Evolutionary conservation across 2,888 invertebrate species (phyloP), one percentile per base, ranked within the genome.

Genomic region (Aphodius sticticus): DNA sequence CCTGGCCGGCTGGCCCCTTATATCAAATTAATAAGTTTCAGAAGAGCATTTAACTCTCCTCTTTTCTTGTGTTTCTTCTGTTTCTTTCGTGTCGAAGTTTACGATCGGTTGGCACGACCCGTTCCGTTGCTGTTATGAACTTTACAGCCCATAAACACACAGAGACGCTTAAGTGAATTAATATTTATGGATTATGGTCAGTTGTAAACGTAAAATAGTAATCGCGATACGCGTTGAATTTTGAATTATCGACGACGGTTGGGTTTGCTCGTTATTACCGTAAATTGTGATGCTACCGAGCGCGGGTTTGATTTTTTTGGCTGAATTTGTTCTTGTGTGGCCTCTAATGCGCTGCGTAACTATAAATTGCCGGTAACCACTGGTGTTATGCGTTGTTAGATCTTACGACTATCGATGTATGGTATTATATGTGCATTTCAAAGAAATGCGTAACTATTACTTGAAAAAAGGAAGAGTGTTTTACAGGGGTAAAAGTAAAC

Each of bases 21-120:
- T 81, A 82, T 81, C 77, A 82, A 81, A 82, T 82, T 82, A 82
- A 82, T 82, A 82, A 82, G 82, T 81, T 81, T 82, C 77, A 12
- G 12, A 5, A 26, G 74, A 76, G 79, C 77, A 76, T 82, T 81
- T 82, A 79, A 80, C 26, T 16, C 36, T 35, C 15, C 76, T 81
- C 79, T 74, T 77, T 76, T 77, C 79, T 78, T 78, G 36, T 79
- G n/a, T 81, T 77, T 71, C 71, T 71, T 26, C 6, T 37, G 74
- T 74, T 16, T 37, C 71, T 12, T 12, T 74, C 74, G 79, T 38
- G 76, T 76, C 77, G 78, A 71, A 75, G 70, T 82, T 82, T 82
- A 82, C 75, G 82, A 79, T 81, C 77, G 69, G 77, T 78, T 82
- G 81, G 81, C 82, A 82, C 82, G 82, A 81, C 81, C 81, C 81